A percentile compares a stretch with the other conserved stretches of the same genome.
Evolutionary conservation across 2,113 vertebrate species (phyloP).

Genomic region (Neolamprologus caudopunctatus): DNA sequence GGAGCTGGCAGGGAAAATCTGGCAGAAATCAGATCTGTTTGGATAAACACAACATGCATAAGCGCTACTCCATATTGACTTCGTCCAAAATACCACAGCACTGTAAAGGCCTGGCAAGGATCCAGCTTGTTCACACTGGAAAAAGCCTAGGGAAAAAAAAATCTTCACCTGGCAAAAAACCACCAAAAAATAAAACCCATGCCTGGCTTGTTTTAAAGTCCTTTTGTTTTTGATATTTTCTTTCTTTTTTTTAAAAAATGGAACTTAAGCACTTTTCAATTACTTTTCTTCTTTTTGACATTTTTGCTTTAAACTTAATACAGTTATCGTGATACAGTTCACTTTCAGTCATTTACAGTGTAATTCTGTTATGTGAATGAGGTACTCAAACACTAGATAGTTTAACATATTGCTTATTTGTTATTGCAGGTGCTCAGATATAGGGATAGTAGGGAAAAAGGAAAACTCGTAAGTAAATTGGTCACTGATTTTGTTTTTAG

Average conservation of each 20-base stretch:
- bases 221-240: neutral
- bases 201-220: neutral
- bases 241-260: neutral
- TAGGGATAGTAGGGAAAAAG: neutral
- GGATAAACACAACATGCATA: conserved; percentile 13
- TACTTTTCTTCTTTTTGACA: neutral
- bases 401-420: neutral
- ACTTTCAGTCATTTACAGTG: neutral
- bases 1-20: conserved; percentile 10
- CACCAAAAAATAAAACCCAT: neutral
- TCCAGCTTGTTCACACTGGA: neutral
- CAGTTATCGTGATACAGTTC: neutral
- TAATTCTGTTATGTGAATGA: neutral
- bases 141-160: neutral
- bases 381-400: neutral
- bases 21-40: conserved; percentile 40
- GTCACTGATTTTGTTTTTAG: neutral
- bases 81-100: neutral
- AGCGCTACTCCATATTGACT: neutral
- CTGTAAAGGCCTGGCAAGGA: neutral
- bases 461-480: neutral
- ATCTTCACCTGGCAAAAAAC: neutral
- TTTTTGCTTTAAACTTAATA: neutral
- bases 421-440: neutral
- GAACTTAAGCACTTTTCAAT: neutral